Evolutionary conservation across 2,888 invertebrate genomes (phyloP), one percentile per base, ranked within the genome.

Genomic region (Leptothorax acervorum): DNA sequence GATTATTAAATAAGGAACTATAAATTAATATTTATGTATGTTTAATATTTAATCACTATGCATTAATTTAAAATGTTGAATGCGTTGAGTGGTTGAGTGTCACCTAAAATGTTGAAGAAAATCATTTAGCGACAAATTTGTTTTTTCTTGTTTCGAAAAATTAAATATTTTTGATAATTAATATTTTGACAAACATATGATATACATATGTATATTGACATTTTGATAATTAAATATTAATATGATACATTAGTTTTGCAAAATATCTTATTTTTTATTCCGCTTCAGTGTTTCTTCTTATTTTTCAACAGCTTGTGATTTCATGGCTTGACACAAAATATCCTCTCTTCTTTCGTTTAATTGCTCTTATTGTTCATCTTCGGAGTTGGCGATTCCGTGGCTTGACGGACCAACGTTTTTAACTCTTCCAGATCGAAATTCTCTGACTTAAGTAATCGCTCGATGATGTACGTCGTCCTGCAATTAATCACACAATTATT

Each of bases 401-500:
- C 85, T 74, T 86, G 84, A 28, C 60, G 78, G 5, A 92, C 45
- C 84, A 89, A 88, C 23, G 63, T 66, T 28, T 89, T 89, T 9
- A 92, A 31, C 35, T 91, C 89, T 18, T 88, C 84, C 55, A 90
- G 57, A 79, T 91, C 73, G 12, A 91, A 55, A 5, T 84, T 35
- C 1, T 63, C 39, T 28, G 48, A 39, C 1, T 28, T 12, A 5
- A 81, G 42, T 11, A 88, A 51, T 18, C 83, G 75, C 68, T 90
- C 85, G 51, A 87, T 83, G 5, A 92, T 87, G 2, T 75, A 68
- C 4, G 66, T 76, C 3, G 86, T 35, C 9, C 90, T 90, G 83
- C 62, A 74, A 82, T 23, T 23, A 70, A 35, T 48, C 23, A 57
- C 4, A 35, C 3, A 12, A 65, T 75, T 74, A 74, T 60, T 55